These are phyloP conservation scores for Merops nubicus DNA, from an alignment of 2,113 vertebrate genomes.

Conservation along the genomic window DNA sequence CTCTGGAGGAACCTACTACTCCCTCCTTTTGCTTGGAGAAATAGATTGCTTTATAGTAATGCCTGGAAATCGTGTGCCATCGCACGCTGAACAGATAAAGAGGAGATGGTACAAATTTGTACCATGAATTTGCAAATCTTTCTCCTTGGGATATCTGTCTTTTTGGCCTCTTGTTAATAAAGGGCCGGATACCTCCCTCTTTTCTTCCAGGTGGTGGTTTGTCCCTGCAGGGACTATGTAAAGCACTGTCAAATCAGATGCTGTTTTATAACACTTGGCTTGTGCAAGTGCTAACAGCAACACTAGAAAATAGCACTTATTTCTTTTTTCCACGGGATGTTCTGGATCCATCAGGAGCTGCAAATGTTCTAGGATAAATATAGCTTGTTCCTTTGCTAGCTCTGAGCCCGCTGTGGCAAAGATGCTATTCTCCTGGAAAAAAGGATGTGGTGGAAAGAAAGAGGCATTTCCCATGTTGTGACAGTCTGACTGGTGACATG, in stretches of 20 bases:
- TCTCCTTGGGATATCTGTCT: not conserved
- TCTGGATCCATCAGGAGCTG: not conserved
- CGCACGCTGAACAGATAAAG: not conserved
- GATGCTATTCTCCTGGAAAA: not conserved
- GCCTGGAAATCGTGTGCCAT: not conserved
- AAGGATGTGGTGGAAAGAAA: not conserved
- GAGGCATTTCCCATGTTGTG: fast-evolving
- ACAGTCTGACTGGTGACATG: not conserved
- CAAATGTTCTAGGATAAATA: not conserved
- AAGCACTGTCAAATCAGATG: not conserved
- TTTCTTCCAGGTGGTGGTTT: not conserved
- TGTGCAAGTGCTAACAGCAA: not conserved
- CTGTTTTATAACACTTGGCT: not conserved
- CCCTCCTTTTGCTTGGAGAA: not conserved
- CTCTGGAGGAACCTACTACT: not conserved
- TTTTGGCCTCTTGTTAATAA: not conserved
- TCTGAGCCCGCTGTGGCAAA: not conserved
- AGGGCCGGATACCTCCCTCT: not conserved
- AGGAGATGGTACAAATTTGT: not conserved
- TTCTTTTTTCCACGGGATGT: not conserved
- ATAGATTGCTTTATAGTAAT: not conserved
- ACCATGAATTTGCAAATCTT: not conserved
- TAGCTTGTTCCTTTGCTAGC: not conserved
- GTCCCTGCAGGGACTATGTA: not conserved
- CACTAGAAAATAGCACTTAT: not conserved